Evolutionary conservation across 2,797 vertebrate genomes (phyloP).

Genomic region (Leptodactylus fallax): DNA sequence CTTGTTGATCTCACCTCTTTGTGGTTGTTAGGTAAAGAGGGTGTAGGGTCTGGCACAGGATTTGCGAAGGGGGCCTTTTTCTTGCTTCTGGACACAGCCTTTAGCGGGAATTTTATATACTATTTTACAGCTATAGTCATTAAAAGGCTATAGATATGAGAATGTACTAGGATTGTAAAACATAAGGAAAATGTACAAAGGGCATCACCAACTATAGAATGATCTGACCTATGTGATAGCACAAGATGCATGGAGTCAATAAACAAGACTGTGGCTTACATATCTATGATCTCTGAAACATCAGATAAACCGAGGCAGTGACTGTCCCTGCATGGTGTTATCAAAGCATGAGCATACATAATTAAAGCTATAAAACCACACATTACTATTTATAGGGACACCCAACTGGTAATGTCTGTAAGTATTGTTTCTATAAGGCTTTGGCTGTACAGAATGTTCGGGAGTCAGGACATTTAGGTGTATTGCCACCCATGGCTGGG

Average conservation of each 20-base stretch:
- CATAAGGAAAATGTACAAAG: neutral
- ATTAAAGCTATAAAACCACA: slow-evolving; percentile 1
- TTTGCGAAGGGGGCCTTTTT: too few relatives aligned
- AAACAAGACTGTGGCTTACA: neutral
- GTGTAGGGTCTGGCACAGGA: too few relatives aligned
- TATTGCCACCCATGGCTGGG: neutral
- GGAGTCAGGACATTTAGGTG: neutral
- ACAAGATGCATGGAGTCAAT: neutral
- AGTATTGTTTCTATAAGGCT: neutral
- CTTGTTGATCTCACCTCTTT: neutral
- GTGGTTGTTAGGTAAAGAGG: too few relatives aligned
- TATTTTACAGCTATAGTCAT: too few relatives aligned
- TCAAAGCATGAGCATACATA: slow-evolving; percentile 28
- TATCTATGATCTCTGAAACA: neutral
- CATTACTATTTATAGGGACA: neutral
- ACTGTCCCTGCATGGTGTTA: slow-evolving; percentile 31
- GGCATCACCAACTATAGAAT: neutral
- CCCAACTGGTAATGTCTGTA: neutral
- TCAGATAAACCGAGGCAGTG: neutral
- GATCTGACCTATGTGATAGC: neutral
- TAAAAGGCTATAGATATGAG: neutral
- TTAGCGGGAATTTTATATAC: too few relatives aligned
- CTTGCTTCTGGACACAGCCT: too few relatives aligned
- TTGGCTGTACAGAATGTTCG: neutral
- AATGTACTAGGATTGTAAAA: neutral